phyloP scores from a whole-genome alignment of 2,888 invertebrate species.

The Hydraecia micacea region DNA sequence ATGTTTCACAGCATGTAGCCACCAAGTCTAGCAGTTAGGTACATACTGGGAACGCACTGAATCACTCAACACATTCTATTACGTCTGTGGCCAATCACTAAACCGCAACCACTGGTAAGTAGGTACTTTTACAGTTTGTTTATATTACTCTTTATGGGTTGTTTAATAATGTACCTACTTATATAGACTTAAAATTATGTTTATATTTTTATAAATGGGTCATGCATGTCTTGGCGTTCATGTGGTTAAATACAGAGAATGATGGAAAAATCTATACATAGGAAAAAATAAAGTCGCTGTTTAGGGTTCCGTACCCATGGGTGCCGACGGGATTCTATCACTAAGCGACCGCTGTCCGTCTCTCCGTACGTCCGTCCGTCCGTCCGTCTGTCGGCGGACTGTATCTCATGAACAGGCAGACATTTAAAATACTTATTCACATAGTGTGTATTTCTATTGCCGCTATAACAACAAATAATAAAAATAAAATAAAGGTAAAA shows the following conservation, averaged over 20 bases:
- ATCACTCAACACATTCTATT: conserved; percentile 42
- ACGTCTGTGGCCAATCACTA: conserved; percentile 23
- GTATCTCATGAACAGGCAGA: background rate
- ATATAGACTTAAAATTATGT: background rate
- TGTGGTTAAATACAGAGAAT: background rate
- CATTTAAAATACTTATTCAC: no score
- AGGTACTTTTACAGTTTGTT: conserved; percentile 29
- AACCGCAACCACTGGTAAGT: background rate
- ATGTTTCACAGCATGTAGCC: conserved; percentile 25
- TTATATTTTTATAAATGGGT: conserved; percentile 5
- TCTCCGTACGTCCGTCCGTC: no score
- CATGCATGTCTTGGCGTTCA: background rate
- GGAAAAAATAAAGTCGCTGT: background rate
- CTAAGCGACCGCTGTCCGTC: background rate
- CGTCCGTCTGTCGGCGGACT: background rate
- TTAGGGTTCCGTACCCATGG: background rate
- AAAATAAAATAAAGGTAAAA: background rate
- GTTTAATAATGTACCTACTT: background rate
- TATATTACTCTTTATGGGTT: background rate
- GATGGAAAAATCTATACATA: background rate
- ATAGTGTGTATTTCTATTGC: background rate
- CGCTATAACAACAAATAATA: background rate
- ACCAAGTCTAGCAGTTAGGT: conserved; percentile 38
- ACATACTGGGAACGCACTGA: conserved; percentile 33
- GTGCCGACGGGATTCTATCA: background rate